A percentile compares a stretch with the other conserved stretches of the same genome.
These are phyloP conservation scores for Phragmatobia fuliginosa DNA, from an alignment of 2,888 invertebrate genomes.

Conservation along the genomic window DNA sequence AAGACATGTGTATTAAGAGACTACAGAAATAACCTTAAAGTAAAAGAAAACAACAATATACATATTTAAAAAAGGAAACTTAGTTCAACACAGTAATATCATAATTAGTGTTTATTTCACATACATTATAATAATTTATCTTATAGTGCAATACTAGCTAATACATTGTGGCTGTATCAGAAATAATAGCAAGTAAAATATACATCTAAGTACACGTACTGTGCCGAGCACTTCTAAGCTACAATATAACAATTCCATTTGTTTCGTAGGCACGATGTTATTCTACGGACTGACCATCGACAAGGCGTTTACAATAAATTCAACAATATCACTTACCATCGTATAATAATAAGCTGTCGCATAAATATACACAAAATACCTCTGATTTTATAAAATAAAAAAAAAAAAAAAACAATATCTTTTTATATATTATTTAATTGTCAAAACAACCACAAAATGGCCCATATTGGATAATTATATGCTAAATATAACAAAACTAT, in stretches of 20 bases:
- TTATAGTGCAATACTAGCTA: not conserved
- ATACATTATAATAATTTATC: constrained; percentile 29
- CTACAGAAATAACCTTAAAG: constrained; percentile 12
- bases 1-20: constrained; percentile 26
- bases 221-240: not conserved
- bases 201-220: not conserved
- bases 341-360: constrained; percentile 14
- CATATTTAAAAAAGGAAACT: not conserved
- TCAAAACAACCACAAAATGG: not conserved
- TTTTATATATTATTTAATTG: not conserved
- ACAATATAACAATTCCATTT: not conserved
- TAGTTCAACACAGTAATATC: not conserved
- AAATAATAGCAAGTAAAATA: not conserved
- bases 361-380: no score
- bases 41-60: not conserved
- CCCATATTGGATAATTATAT: no score
- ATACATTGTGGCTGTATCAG: constrained; percentile 35
- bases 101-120: not conserved
- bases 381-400: no score
- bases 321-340: constrained; percentile 18
- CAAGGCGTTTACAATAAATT: constrained; percentile 30
- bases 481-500: not conserved
- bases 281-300: constrained; percentile 26
- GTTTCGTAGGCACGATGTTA: constrained; percentile 1
- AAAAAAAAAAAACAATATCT: no score